Base-by-base conservation (phyloP, 2,797 vertebrate species). In the Falco concolor region DNA sequence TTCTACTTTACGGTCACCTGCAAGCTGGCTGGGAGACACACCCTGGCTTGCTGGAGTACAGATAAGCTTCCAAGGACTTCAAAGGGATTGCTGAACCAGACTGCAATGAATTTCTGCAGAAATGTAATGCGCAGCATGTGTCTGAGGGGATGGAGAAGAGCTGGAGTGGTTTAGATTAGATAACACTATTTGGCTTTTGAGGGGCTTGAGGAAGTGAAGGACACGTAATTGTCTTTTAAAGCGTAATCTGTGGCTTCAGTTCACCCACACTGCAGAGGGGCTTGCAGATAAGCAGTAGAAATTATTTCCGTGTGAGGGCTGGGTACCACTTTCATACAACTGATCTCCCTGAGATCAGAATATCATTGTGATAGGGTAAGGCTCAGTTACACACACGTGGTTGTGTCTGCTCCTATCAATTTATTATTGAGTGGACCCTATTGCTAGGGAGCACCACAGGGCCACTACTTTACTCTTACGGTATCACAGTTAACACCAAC, bases 61-160 rank as follows among this genome's bases (percentile, higher is more conserved):
- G 97, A 96, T 96, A 96, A 97, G 88, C 94, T 95, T 67, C 77
- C 56, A 12, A 70, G 75, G 85, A 93, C 96, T 97, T 97, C 97
- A 97, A 97, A 97, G 96, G 84, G 75, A 85, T 93, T 92, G 90
- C 90, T 95, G 93, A 96, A 86, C 14, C 95, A 93, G 76, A 19
- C 97, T 98, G 98, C 92, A 93, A 78, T 96, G 97, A 98, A 98
- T 94, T 78, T 86, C 79, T 93, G 76, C 89, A 90, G 69, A 69
- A 88, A 59, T 10, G 69, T 93, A 94, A 94, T 97, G 95, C 96
- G 83, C 98, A 98, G 97, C 97, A 97, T 98, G 97, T 98, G 97
- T 91, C 50, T 61, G 17, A 93, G 92, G 89, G 67, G 78, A 90
- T 72, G 88, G 79, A 91, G 95, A 89, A 90, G 96, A 94, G 92